Conservation (phyloP, 2,888 invertebrate genomes). For the Dryobotodes eremita region DNA sequence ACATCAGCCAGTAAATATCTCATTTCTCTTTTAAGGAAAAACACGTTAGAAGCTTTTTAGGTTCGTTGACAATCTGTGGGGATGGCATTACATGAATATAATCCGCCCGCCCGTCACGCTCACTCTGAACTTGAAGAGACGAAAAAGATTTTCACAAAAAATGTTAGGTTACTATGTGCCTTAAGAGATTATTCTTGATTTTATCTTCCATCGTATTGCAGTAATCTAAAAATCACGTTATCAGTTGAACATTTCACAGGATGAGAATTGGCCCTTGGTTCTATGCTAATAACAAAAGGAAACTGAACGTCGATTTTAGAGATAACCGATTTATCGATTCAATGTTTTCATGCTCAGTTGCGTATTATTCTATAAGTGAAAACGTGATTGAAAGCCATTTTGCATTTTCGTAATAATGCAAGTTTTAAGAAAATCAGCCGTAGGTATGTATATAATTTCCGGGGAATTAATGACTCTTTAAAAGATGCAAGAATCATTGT, state of each 20-base stretch:
- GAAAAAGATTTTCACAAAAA: slow-evolving; percentile 1
- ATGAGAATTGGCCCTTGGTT: neutral
- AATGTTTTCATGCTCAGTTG: too few species aligned
- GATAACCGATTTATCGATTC: too few species aligned
- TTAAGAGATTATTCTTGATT: neutral
- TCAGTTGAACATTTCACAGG: neutral
- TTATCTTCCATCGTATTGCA: neutral
- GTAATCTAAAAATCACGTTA: too few species aligned
- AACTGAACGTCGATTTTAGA: too few species aligned
- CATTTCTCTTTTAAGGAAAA: slow-evolving; percentile 14
- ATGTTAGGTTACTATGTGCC: neutral
- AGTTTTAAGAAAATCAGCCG: neutral
- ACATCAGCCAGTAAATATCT: neutral
- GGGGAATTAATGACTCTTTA: neutral
- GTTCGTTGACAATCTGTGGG: slow-evolving; percentile 27
- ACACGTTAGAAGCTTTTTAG: slow-evolving; percentile 30
- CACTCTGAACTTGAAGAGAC: neutral
- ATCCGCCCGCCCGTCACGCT: slow-evolving; percentile 13
- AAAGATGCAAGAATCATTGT: neutral
- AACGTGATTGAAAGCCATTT: neutral
- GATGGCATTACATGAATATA: slow-evolving; percentile 31
- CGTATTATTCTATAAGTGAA: neutral
- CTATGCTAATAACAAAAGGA: neutral
- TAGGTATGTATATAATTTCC: neutral
- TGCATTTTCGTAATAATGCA: neutral